A percentile compares a stretch with the other conserved stretches of the same genome.
Evolutionary conservation across 2,113 vertebrate species (phyloP).

Genomic region (Aptenodytes forsteri): DNA sequence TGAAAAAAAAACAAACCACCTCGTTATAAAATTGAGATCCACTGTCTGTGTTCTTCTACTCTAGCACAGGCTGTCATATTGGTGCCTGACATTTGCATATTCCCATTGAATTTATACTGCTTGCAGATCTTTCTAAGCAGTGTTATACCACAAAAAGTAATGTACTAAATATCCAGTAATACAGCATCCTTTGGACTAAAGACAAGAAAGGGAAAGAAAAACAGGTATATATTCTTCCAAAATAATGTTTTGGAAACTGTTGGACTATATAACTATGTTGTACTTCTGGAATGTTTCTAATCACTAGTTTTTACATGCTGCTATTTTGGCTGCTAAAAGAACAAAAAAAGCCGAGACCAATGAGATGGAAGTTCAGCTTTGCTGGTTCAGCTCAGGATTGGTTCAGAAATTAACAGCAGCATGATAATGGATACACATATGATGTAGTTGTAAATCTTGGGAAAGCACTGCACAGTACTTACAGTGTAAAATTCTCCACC

Average conservation of each 20-base stretch:
- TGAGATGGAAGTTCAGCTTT: neutral
- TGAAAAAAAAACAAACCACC: neutral
- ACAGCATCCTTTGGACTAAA: neutral
- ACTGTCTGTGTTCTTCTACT: neutral
- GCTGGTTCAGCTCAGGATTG: neutral
- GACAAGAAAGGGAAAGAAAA: neutral
- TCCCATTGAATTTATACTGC: neutral
- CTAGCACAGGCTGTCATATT: neutral
- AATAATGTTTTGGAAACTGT: neutral
- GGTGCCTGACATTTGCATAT: neutral
- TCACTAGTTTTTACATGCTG: neutral
- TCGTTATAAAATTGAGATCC: constrained; percentile 12
- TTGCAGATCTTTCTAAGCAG: neutral
- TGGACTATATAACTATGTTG: neutral
- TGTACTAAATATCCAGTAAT: neutral
- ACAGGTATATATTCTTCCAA: neutral
- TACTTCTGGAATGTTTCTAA: constrained; percentile 3
- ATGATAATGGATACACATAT: neutral
- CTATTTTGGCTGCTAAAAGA: neutral
- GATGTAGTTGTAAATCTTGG: neutral
- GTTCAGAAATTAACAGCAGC: constrained; percentile 11
- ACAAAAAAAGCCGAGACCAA: neutral
- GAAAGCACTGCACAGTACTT: neutral
- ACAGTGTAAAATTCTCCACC: neutral
- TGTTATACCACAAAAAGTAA: neutral